A percentile compares a stretch with the other conserved stretches of the same genome.
Evolutionary conservation across 2,888 invertebrate genomes (phyloP).

Genomic region (Fragum fragum): DNA sequence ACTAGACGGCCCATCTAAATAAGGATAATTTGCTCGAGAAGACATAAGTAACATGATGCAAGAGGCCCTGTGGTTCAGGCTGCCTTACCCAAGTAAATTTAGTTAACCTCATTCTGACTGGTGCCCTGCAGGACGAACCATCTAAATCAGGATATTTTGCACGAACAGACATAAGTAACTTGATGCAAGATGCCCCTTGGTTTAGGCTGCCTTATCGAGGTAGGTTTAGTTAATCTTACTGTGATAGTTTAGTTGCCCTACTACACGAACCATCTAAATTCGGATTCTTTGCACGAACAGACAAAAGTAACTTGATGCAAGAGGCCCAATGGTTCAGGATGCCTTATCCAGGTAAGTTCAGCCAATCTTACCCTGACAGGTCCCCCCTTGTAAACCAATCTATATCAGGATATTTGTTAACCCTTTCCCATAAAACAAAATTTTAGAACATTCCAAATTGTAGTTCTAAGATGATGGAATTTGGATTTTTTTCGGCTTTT

Average conservation of each 20-base stretch:
- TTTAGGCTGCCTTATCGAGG: slow-evolving; percentile 89
- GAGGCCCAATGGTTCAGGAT: slow-evolving; percentile 85
- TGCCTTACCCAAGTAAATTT: slow-evolving; percentile 90
- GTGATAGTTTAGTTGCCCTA: slow-evolving; percentile 87
- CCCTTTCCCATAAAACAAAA: too few relatives aligned
- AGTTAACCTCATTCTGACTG: slow-evolving; percentile 83
- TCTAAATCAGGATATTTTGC: slow-evolving; percentile 85
- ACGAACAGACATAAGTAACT: slow-evolving; percentile 83
- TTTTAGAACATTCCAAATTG: too few relatives aligned
- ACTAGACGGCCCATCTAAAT: slow-evolving; percentile 85
- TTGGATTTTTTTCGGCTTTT: too few relatives aligned
- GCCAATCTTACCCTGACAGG: slow-evolving; percentile 83
- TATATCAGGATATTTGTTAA: slow-evolving; percentile 84
- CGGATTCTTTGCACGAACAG: slow-evolving; percentile 85
- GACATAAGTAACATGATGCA: slow-evolving; percentile 80
- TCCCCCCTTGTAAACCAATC: slow-evolving; percentile 86
- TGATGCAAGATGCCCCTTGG: slow-evolving; percentile 83
- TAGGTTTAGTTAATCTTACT: too few relatives aligned
- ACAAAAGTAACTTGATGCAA: slow-evolving; percentile 77
- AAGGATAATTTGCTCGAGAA: slow-evolving; percentile 85
- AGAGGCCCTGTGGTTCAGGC: slow-evolving; percentile 84
- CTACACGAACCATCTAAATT: slow-evolving; percentile 79
- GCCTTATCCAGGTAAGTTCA: slow-evolving; percentile 90
- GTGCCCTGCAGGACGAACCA: slow-evolving; percentile 85
- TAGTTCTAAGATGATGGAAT: too few relatives aligned